Percentiles rank a stretch among this genome's conserved stretches.
These are phyloP conservation scores for Battus philenor DNA, from an alignment of 1,140 invertebrate species.

Conservation along the genomic window DNA sequence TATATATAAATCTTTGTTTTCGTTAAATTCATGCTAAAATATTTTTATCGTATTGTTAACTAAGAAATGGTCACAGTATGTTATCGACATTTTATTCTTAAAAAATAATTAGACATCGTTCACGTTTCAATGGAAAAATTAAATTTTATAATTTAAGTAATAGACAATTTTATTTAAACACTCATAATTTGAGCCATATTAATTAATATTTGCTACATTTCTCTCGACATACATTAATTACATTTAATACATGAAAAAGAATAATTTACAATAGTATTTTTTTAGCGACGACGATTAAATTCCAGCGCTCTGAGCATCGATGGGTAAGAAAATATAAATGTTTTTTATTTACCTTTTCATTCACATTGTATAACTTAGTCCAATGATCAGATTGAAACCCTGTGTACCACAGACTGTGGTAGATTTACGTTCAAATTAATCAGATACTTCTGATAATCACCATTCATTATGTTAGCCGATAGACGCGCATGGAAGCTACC, in stretches of 20 bases:
- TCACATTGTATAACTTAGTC: neutral
- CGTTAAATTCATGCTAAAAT: slow-evolving; percentile 1
- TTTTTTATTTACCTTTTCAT: neutral
- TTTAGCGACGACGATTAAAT: slow-evolving; percentile 1
- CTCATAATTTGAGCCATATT: slow-evolving; percentile 5
- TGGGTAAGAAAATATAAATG: slow-evolving; percentile 10
- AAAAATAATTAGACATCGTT: too few relatives aligned
- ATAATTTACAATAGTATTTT: neutral
- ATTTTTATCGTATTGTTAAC: too few relatives aligned
- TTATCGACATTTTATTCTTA: too few relatives aligned
- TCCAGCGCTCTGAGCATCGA: slow-evolving; percentile 10
- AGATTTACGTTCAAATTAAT: slow-evolving; percentile 28
- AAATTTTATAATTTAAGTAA: too few relatives aligned
- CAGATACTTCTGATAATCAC: slow-evolving; percentile 31
- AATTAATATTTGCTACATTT: slow-evolving; percentile 5
- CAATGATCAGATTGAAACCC: slow-evolving; percentile 29
- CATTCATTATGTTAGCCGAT: slow-evolving; percentile 10
- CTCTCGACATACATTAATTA: slow-evolving; percentile 6
- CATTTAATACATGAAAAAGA: slow-evolving; percentile 1
- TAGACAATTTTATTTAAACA: too few relatives aligned
- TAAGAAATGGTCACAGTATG: too few relatives aligned
- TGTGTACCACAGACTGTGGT: slow-evolving; percentile 44
- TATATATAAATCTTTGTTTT: slow-evolving; percentile 1
- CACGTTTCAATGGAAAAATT: too few relatives aligned
- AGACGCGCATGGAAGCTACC: too few relatives aligned